Percentiles rank a stretch among this genome's conserved stretches.
phyloP scores from a whole-genome alignment of 2,113 vertebrate genomes.

The Rostratula benghalensis region DNA sequence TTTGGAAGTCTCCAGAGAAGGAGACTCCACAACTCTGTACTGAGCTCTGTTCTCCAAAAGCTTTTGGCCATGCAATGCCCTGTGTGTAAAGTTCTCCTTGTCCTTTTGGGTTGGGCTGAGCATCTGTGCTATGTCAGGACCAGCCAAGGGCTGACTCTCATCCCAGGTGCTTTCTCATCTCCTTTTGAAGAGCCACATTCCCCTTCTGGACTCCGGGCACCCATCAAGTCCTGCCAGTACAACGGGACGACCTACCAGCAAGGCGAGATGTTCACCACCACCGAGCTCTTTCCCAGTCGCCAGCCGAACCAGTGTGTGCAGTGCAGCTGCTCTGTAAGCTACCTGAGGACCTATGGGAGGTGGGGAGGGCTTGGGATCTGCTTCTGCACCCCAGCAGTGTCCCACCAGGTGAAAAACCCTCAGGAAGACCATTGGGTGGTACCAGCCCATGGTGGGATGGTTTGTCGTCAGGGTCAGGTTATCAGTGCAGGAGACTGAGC shows the following conservation, averaged over 20 bases:
- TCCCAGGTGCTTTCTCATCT: background rate
- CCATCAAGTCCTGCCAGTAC: constrained; percentile 83
- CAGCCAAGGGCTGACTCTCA: background rate
- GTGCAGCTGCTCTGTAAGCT: constrained; percentile 91
- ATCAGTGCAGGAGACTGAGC: background rate
- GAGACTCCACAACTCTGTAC: background rate
- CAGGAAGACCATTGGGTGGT: accelerated
- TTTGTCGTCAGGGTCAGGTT: accelerated
- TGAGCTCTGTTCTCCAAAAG: background rate
- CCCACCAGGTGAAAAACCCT: background rate
- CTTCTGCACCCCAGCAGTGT: background rate
- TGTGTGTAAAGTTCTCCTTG: accelerated
- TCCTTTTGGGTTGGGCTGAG: background rate
- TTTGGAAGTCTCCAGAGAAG: background rate
- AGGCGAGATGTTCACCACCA: constrained; percentile 87
- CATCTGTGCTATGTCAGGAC: accelerated
- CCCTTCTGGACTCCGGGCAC: constrained; percentile 85
- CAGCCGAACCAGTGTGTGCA: constrained; percentile 90
- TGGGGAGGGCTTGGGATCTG: background rate
- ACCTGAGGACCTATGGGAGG: accelerated
- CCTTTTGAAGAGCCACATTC: constrained; percentile 77
- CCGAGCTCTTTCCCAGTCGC: constrained; percentile 84
- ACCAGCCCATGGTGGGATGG: background rate
- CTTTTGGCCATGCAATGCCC: accelerated
- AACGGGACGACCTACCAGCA: constrained; percentile 88